Base-by-base conservation (phyloP, 2,113 vertebrate species). In the Xenopus laevis region DNA sequence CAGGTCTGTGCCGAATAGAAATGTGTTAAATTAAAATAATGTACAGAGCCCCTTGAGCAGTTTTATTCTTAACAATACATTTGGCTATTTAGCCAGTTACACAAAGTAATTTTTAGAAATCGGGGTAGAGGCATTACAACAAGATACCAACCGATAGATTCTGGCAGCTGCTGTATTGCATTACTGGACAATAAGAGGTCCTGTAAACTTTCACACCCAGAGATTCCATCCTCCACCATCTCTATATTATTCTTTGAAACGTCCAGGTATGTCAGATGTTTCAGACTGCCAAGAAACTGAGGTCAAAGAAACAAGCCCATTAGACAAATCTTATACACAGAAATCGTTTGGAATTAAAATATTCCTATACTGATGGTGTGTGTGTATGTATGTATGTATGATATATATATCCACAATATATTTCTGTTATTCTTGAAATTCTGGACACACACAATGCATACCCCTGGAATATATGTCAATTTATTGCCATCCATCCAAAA, bases 401-500 rank as follows among this genome's bases (percentile, higher is more conserved):
- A 33, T 6, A 33, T 33, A 33, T 6, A 33, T 33, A 33, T 40
- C 5, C 33, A 27, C 23, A 27, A 2, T 27, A 27, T 27, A 27
- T 27, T 27, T 4, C 23, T 27, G 1, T 27, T 27, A 27, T 27
- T 27, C 23, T 4, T 27, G 23, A 27, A 27, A 27, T 4, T 27
- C 23, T 27, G 23, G 23, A 50, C 15, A 50, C 15, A 50, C 11
- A n/a, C 0, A 75, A 57, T 78, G 87, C 87, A 84, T 93, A 99
- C 97, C 92, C 95, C 95, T 63, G 97, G 97, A 87, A 99, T 89
- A 88, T 93, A 92, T n/a, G 94, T 94, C 83, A 99, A 87, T 84
- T 93, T 93, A 84, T 99, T 99, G 75, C 95, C 95, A 75, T 99
- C 97, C 88, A 99, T 95, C 97, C 97, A 99, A 85, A 98, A 93